phyloP scores from a whole-genome alignment of 2,888 invertebrate genomes.

The Scaeva pyrastri region DNA sequence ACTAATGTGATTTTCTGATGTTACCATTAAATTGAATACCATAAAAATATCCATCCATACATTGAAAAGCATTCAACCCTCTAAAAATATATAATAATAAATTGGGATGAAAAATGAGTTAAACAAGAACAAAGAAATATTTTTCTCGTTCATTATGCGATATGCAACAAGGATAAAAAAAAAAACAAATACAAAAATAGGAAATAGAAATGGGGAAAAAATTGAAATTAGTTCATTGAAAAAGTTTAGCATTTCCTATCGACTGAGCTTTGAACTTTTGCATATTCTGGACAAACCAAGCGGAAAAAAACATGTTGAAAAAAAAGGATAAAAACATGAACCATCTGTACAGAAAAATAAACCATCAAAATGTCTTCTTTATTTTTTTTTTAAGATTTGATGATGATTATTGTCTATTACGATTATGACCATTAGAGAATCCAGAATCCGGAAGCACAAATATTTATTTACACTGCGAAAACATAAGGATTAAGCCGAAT shows the following conservation, averaged over 20 bases:
- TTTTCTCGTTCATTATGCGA: constrained; percentile 53
- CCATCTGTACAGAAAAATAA: not conserved
- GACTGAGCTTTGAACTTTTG: constrained; percentile 33
- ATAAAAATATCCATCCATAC: no score
- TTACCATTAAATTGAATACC: not conserved
- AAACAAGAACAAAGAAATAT: constrained; percentile 22
- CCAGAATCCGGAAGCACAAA: constrained; percentile 30
- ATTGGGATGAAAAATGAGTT: constrained; percentile 16
- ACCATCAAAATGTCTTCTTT: not conserved
- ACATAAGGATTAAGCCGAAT: no score
- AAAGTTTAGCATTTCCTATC: constrained; percentile 48
- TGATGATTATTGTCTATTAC: not conserved
- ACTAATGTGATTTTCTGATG: constrained; percentile 55
- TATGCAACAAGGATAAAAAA: constrained; percentile 28
- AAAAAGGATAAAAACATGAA: constrained; percentile 1
- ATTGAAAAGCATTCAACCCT: not conserved
- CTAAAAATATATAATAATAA: constrained; percentile 1
- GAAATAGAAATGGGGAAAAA: not conserved
- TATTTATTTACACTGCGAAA: not conserved
- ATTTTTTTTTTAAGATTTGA: constrained; percentile 9
- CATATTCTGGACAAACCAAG: not conserved
- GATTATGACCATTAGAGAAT: constrained; percentile 24
- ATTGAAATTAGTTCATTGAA: constrained; percentile 10
- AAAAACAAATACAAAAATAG: constrained; percentile 32
- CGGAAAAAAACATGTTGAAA: not conserved